Base-by-base conservation (phyloP, 2,113 vertebrate genomes). In the Lagopus muta region DNA sequence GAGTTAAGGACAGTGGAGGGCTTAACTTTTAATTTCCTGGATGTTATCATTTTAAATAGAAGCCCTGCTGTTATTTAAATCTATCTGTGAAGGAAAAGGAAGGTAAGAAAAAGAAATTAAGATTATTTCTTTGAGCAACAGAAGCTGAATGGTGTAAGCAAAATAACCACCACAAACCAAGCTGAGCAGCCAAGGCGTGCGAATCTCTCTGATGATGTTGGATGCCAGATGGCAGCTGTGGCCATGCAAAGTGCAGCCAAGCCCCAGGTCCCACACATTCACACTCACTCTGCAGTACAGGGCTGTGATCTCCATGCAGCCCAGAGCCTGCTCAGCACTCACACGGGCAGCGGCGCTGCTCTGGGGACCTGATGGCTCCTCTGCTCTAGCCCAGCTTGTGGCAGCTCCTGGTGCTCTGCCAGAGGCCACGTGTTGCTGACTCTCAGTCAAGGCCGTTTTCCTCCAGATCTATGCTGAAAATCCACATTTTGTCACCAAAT, bases 1-100 rank as follows among this genome's bases (percentile, higher is more conserved):
- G 1, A 71, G 73, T 57, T 52, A 92, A 1, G 9, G 91, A 71
- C 52, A 74, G 75, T 8, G 43, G 45, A 45, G 6, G 7, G 61
- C 66, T 93, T 90, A 94, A 89, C 89, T 96, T 96, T 96, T 94
- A 95, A 97, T 97, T 96, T 97, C 95, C 95, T 95, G 72, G 27
- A 64, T 66, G 81, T 92, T 95, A 96, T 95, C 82, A 81, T 86
- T 64, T 92, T 82, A 86, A 95, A 92, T 50, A 76, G 58, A 38
- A 92, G 65, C 67, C 74, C 76, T 43, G 47, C 80, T 87, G 40
- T 58, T 95, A 92, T 97, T 97, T 93, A 96, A 95, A 96, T 95
- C 71, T 58, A 67, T 91, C 85, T 79, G 66, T 32, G 58, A 65
- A 82, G 19, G 45, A 11, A 32, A 72, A 83, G 22, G 43, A 64